A percentile compares a stretch with the other conserved stretches of the same genome.
Evolutionary conservation across 2,888 invertebrate genomes (phyloP).

Genomic region (Oasisia sp.): DNA sequence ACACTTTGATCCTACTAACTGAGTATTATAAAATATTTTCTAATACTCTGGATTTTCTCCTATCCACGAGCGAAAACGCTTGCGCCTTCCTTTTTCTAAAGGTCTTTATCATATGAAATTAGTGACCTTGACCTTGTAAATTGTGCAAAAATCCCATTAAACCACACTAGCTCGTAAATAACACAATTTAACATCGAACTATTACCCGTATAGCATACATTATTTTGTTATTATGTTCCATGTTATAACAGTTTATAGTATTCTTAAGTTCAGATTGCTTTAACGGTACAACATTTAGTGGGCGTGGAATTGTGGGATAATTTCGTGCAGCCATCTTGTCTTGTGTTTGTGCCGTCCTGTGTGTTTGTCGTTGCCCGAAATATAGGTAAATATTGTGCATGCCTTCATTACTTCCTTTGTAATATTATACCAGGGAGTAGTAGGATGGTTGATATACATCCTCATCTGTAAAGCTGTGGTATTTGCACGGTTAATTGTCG

Average conservation of each 20-base stretch:
- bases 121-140: conserved; percentile 5
- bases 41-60: no score
- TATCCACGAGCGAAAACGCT: no score
- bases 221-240: background rate
- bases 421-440: background rate
- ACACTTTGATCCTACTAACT: no score
- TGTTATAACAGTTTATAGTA: background rate
- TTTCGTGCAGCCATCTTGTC: conserved; percentile 28
- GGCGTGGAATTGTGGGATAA: conserved; percentile 3
- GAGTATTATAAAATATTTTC: no score
- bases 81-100: background rate
- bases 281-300: background rate
- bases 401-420: background rate
- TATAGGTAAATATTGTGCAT: conserved; percentile 12
- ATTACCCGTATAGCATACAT: background rate
- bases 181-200: background rate
- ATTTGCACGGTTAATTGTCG: background rate
- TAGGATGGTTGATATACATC: background rate
- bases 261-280: background rate
- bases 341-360: conserved; percentile 28
- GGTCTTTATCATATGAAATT: background rate
- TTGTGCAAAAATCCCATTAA: background rate
- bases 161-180: background rate
- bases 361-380: conserved; percentile 25
- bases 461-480: background rate